These are phyloP conservation scores for Trisateles emortualis DNA, from an alignment of 2,888 invertebrate species.

Conservation along the genomic window DNA sequence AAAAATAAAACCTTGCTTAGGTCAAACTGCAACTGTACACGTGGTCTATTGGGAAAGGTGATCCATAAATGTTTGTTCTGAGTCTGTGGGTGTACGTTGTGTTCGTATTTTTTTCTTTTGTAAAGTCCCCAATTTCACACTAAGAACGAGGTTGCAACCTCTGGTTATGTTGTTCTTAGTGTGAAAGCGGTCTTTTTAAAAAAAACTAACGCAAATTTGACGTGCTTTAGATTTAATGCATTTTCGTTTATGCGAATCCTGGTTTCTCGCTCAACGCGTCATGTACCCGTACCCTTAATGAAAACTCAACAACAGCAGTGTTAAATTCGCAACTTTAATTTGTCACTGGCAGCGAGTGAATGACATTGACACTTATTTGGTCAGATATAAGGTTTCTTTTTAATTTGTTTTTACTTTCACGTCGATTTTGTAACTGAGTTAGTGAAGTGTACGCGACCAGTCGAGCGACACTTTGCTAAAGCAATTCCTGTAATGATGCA, in stretches of 20 bases:
- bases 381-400: slow-evolving; percentile 46
- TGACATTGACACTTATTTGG: slow-evolving; percentile 48
- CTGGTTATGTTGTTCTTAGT: no score
- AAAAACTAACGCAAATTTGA: background rate
- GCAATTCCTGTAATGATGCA: slow-evolving; percentile 74
- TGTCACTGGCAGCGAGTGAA: slow-evolving; percentile 30
- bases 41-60: no score
- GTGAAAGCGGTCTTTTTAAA: no score
- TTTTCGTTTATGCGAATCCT: background rate
- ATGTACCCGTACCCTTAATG: slow-evolving; percentile 41
- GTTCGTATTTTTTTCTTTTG: no score
- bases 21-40: no score
- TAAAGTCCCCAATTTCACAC: no score
- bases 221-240: background rate
- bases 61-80: no score
- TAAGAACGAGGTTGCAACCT: no score
- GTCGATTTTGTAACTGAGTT: slow-evolving; percentile 59
- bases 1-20: no score
- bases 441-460: slow-evolving; percentile 57
- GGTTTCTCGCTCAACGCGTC: background rate
- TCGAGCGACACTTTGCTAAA: slow-evolving; percentile 51
- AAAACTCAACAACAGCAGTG: slow-evolving; percentile 58
- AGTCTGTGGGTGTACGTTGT: no score
- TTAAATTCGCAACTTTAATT: slow-evolving; percentile 62
- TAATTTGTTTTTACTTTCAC: slow-evolving; percentile 18